These are phyloP conservation scores for Anarhynchus alexandrinus DNA, from an alignment of 2,113 vertebrate species.

Conservation along the genomic window DNA sequence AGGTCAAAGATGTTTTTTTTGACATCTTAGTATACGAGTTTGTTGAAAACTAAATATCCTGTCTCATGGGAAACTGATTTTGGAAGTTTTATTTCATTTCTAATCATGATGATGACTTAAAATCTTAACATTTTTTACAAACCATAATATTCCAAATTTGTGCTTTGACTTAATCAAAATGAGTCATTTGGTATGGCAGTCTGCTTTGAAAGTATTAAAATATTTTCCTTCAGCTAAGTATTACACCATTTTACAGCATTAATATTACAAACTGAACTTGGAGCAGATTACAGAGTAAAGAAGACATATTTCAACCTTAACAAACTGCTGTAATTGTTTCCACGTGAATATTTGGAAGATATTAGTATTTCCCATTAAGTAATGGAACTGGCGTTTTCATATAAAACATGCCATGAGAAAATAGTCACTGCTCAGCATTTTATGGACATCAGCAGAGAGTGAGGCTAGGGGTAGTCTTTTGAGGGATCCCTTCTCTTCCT, in stretches of 20 bases:
- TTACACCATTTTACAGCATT: background rate
- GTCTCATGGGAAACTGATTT: background rate
- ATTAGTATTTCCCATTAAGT: background rate
- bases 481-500: background rate
- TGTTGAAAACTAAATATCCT: background rate
- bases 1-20: background rate
- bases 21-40: background rate
- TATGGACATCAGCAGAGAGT: background rate
- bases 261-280: background rate
- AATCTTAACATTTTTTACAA: background rate
- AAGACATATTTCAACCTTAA: background rate
- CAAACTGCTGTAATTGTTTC: background rate
- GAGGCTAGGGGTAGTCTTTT: background rate
- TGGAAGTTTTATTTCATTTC: background rate
- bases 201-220: background rate
- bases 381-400: background rate
- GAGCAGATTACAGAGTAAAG: background rate
- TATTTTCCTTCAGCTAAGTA: background rate
- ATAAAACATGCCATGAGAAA: background rate
- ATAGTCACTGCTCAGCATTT: background rate
- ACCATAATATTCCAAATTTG: background rate
- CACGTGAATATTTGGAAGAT: background rate
- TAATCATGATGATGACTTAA: background rate
- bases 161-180: background rate
- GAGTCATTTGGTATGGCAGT: background rate